phyloP scores from a whole-genome alignment of 2,797 vertebrate genomes.

The Streptopelia turtur region DNA sequence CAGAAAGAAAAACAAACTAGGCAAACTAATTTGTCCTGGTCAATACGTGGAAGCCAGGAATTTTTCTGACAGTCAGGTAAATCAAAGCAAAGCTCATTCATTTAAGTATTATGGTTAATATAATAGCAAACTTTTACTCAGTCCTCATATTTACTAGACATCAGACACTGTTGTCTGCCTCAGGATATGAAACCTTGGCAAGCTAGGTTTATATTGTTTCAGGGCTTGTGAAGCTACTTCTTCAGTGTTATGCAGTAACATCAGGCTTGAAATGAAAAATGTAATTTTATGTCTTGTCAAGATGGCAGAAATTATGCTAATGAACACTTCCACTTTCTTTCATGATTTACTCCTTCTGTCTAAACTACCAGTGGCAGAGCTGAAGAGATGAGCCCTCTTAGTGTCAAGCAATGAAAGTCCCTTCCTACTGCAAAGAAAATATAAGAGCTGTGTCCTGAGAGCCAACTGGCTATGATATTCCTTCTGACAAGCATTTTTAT shows the following conservation, averaged over 20 bases:
- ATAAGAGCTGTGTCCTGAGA: not conserved
- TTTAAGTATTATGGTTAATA: not conserved
- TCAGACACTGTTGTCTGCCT: not conserved
- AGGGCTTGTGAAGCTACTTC: not conserved
- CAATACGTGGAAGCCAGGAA: not conserved
- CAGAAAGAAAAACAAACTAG: not conserved
- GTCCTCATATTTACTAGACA: not conserved
- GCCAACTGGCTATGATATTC: not conserved
- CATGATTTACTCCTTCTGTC: not conserved
- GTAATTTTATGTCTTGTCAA: not conserved
- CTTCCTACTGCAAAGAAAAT: not conserved
- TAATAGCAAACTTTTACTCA: not conserved
- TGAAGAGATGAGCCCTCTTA: not conserved
- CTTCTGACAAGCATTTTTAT: not conserved
- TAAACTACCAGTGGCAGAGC: not conserved
- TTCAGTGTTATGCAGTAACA: not conserved
- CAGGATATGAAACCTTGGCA: not conserved
- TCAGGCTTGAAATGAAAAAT: not conserved
- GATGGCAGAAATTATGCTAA: not conserved
- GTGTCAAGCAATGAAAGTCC: not conserved
- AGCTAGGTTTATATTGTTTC: not conserved
- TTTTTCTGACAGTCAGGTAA: not conserved
- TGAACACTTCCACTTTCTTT: not conserved
- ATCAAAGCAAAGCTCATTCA: not conserved
- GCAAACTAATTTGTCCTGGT: not conserved